phyloP scores from a whole-genome alignment of 1,140 invertebrate genomes.

The Steinernema feltiae region DNA sequence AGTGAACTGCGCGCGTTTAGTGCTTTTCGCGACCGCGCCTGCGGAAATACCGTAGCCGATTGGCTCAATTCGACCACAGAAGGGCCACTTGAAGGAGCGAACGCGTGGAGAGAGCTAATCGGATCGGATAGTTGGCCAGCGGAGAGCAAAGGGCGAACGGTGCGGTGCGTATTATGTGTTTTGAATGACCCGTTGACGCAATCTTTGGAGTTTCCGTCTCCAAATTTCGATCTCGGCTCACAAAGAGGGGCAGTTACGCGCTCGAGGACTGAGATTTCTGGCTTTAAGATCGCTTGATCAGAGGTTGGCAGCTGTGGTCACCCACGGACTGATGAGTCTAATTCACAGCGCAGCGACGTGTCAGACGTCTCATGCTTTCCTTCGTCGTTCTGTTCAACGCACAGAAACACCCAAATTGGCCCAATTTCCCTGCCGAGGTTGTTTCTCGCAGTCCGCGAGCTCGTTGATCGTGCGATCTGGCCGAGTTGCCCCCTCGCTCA shows the following conservation, averaged over 20 bases:
- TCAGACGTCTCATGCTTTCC: not conserved
- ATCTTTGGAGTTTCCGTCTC: too few species aligned
- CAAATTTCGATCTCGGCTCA: too few species aligned
- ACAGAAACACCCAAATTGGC: not conserved
- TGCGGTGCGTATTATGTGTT: too few species aligned
- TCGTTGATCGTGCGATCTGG: not conserved
- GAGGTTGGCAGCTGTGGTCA: too few species aligned
- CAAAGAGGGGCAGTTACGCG: too few species aligned
- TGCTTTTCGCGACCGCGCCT: not conserved
- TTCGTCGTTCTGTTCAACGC: not conserved
- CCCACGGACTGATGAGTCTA: not conserved
- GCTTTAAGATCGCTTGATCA: too few species aligned
- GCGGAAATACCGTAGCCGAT: not conserved
- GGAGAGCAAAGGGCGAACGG: too few species aligned
- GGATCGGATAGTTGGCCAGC: not conserved
- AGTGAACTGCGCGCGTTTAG: not conserved
- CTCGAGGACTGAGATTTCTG: too few species aligned
- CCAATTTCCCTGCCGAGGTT: not conserved
- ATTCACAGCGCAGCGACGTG: not conserved
- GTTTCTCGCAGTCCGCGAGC: not conserved
- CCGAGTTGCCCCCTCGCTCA: not conserved
- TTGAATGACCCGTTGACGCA: too few species aligned
- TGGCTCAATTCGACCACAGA: not conserved
- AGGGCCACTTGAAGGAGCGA: not conserved
- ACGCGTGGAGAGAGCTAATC: not conserved